A percentile compares a stretch with the other conserved stretches of the same genome.
These are phyloP conservation scores for Novumbra hubbsi DNA, from an alignment of 2,797 vertebrate species.

Conservation along the genomic window DNA sequence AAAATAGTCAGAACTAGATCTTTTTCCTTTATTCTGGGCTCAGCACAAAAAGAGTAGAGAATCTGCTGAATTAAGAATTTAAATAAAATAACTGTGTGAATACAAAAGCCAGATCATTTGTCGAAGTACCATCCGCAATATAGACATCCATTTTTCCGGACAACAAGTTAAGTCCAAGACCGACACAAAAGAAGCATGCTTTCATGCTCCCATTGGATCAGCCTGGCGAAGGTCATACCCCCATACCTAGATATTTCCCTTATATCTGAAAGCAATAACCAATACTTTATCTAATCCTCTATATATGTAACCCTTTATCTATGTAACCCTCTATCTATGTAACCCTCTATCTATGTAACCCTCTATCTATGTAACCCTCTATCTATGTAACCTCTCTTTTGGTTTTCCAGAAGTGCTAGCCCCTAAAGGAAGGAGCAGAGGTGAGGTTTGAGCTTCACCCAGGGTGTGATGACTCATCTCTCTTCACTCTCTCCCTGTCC, in stretches of 20 bases:
- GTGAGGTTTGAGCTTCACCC: background rate
- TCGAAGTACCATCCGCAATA: too few relatives aligned
- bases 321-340: too few relatives aligned
- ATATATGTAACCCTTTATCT: background rate
- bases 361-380: background rate
- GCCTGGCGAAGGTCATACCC: too few relatives aligned
- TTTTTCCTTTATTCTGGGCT: background rate
- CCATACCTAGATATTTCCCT: background rate
- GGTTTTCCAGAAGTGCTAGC: background rate
- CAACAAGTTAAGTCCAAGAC: too few relatives aligned
- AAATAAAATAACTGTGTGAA: too few relatives aligned
- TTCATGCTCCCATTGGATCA: too few relatives aligned
- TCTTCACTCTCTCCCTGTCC: slow-evolving; percentile 5
- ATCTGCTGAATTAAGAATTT: background rate
- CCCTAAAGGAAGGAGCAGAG: background rate
- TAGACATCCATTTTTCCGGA: too few relatives aligned
- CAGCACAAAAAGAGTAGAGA: background rate
- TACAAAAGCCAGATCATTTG: too few relatives aligned
- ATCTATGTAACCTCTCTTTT: background rate
- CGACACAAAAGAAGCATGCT: too few relatives aligned
- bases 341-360: background rate
- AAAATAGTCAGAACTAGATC: background rate
- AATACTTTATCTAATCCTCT: background rate
- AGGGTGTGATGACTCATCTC: background rate
- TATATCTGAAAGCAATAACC: background rate